phyloP scores from a whole-genome alignment of 2,888 invertebrate species.

The Sthenelais limicola region DNA sequence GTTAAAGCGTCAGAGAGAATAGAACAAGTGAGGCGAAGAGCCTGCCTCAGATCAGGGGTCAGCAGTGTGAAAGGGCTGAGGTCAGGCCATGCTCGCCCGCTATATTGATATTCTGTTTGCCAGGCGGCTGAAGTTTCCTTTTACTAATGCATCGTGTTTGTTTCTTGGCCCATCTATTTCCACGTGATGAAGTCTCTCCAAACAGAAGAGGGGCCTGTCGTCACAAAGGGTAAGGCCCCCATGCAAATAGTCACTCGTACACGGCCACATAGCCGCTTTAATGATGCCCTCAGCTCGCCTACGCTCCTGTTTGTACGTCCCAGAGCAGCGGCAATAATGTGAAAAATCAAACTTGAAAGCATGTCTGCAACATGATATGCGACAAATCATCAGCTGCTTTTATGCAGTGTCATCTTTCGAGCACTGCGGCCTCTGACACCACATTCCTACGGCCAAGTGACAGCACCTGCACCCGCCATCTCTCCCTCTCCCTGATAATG shows the following conservation, averaged over 20 bases:
- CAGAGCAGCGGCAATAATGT: constrained; percentile 12
- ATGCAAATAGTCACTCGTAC: constrained; percentile 14
- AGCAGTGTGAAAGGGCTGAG: not conserved
- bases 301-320: constrained; percentile 17
- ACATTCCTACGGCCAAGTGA: constrained; percentile 2
- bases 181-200: not conserved
- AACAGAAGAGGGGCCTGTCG: not conserved
- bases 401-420: constrained; percentile 16
- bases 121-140: constrained; percentile 32
- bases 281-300: not conserved
- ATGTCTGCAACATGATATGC: constrained; percentile 7
- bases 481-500: not conserved
- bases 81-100: not conserved
- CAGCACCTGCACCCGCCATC: not conserved
- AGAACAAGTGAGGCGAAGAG: constrained; percentile 21
- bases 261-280: constrained; percentile 3
- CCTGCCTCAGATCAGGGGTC: not conserved
- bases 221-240: not conserved
- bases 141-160: constrained; percentile 23
- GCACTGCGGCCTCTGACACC: not conserved
- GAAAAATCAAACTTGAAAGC: constrained; percentile 34
- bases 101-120: constrained; percentile 29
- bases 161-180: constrained; percentile 18
- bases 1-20: constrained; percentile 27
- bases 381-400: not conserved